phyloP scores from a whole-genome alignment of 2,797 vertebrate species.

The Tapirus indicus region DNA sequence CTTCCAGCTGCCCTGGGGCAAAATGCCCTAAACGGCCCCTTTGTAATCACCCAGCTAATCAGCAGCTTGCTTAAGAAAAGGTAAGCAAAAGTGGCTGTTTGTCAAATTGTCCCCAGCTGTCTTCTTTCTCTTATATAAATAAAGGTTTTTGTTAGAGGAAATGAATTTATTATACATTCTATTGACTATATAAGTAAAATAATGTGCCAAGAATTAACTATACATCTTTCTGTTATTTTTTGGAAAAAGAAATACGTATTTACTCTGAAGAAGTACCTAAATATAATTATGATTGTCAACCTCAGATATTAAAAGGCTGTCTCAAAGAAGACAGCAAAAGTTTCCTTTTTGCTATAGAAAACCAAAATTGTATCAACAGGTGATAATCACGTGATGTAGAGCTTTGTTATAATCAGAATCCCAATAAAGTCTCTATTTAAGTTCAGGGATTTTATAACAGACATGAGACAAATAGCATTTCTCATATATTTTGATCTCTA shows the following conservation, averaged over 20 bases:
- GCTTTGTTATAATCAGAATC: neutral
- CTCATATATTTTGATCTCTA: neutral
- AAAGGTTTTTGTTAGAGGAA: neutral
- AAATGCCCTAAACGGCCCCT: neutral
- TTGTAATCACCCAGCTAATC: neutral
- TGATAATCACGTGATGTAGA: neutral
- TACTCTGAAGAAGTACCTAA: neutral
- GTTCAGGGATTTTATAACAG: neutral
- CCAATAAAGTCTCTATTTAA: neutral
- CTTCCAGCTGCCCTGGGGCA: neutral
- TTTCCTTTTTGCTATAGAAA: neutral
- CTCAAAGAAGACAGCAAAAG: neutral
- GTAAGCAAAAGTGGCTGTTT: constrained; percentile 5
- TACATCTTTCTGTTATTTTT: neutral
- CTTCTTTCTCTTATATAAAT: neutral
- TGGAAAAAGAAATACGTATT: neutral
- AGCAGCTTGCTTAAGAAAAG: neutral
- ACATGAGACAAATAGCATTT: neutral
- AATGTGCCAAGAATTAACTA: neutral
- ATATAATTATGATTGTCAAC: neutral
- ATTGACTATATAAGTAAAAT: constrained; percentile 39
- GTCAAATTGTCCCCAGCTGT: neutral
- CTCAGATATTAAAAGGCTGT: neutral
- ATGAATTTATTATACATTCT: neutral
- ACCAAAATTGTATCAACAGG: neutral